Evolutionary conservation across 2,888 invertebrate species (phyloP).

Genomic region (Malacosoma neustria): DNA sequence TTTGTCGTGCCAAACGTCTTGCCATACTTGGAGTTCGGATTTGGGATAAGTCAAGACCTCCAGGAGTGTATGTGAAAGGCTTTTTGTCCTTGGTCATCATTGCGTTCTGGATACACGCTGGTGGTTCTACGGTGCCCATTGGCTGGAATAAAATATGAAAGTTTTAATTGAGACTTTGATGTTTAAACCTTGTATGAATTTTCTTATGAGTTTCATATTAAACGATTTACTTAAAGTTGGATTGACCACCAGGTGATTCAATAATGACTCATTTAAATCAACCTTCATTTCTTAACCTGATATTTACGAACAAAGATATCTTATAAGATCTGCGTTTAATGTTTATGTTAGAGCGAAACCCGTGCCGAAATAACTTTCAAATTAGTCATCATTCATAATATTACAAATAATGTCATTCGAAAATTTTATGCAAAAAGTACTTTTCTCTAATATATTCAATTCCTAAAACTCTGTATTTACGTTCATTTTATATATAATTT

Average conservation of each 20-base stretch:
- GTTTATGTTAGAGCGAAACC: background rate
- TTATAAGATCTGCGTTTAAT: background rate
- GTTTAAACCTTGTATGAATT: no score
- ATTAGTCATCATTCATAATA: background rate
- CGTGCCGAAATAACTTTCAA: background rate
- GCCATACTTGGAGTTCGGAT: conserved; percentile 94
- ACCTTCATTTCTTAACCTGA: conserved; percentile 1
- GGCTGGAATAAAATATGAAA: conserved; percentile 45
- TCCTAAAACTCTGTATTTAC: no score
- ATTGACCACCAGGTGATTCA: background rate
- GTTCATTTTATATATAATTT: no score
- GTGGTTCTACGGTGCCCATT: conserved; percentile 78
- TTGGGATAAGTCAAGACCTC: conserved; percentile 92
- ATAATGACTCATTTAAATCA: background rate
- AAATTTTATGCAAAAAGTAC: no score
- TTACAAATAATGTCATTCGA: background rate
- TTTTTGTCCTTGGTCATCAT: conserved; percentile 98
- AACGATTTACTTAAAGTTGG: no score
- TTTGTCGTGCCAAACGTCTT: conserved; percentile 80
- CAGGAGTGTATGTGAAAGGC: conserved; percentile 97
- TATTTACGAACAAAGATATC: background rate
- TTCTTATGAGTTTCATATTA: no score
- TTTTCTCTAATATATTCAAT: no score
- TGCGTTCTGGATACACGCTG: conserved; percentile 92
- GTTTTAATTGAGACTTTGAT: conserved; percentile 1